Percentiles rank a stretch among this genome's conserved stretches.
phyloP scores from a whole-genome alignment of 1,140 invertebrate genomes.

The Pectinophora gossypiella region DNA sequence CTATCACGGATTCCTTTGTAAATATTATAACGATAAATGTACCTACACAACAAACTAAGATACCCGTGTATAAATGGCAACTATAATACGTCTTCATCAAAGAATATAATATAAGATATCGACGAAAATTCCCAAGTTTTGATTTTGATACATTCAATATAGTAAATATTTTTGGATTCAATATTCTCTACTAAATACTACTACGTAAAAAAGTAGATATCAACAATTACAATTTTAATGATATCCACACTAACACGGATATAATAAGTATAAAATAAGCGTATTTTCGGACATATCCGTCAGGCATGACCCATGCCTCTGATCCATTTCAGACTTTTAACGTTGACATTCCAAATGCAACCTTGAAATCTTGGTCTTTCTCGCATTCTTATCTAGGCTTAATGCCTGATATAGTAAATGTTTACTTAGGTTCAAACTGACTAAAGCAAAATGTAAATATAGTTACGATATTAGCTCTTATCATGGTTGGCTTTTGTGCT shows the following conservation, averaged over 20 bases:
- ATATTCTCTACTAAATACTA: slow-evolving; percentile 36
- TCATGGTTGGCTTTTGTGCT: too few species aligned
- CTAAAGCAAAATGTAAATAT: too few species aligned
- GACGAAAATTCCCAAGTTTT: slow-evolving; percentile 14
- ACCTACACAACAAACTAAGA: slow-evolving; percentile 29
- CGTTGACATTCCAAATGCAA: slow-evolving; percentile 36
- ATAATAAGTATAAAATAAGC: slow-evolving; percentile 72
- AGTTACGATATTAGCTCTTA: too few species aligned
- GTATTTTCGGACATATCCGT: slow-evolving; percentile 66
- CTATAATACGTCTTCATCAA: slow-evolving; percentile 21
- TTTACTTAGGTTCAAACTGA: too few species aligned
- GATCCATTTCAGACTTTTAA: slow-evolving; percentile 65
- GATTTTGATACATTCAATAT: slow-evolving; percentile 10
- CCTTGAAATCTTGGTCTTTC: slow-evolving; percentile 14
- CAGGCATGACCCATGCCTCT: slow-evolving; percentile 37
- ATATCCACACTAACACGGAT: slow-evolving; percentile 60
- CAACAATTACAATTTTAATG: slow-evolving; percentile 48
- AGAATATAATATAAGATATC: slow-evolving; percentile 15
- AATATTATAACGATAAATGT: slow-evolving; percentile 22
- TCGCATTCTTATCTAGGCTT: neutral
- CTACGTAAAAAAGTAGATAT: slow-evolving; percentile 56
- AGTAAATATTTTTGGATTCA: slow-evolving; percentile 26
- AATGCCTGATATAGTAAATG: too few species aligned
- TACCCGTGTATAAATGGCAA: slow-evolving; percentile 51
- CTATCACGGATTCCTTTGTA: slow-evolving; percentile 38